A percentile compares a stretch with the other conserved stretches of the same genome.
These are phyloP conservation scores for Drosophila pullipes DNA, from an alignment of 2,888 invertebrate genomes.

Conservation along the genomic window DNA sequence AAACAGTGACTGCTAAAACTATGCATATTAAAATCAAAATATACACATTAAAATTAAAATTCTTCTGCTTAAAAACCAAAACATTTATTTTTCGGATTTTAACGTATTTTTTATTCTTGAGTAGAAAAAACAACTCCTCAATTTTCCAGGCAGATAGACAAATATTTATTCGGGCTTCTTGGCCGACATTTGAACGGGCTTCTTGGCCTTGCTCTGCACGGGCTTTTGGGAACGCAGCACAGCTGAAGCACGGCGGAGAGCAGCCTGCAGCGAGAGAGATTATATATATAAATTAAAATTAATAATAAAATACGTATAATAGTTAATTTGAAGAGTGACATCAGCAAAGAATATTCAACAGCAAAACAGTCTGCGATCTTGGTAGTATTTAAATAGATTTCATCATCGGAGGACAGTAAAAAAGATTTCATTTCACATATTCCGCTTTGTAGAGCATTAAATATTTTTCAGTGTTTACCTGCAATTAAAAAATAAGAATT, in stretches of 20 bases:
- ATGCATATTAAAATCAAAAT: neutral
- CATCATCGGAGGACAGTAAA: slow-evolving; percentile 24
- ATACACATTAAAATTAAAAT: neutral
- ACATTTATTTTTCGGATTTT: slow-evolving; percentile 30
- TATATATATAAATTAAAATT: neutral
- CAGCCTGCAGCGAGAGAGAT: slow-evolving; percentile 87
- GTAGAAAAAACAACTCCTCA: slow-evolving; percentile 73
- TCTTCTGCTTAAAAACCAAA: slow-evolving; percentile 27
- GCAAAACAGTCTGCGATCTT: slow-evolving; percentile 47
- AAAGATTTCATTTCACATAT: neutral
- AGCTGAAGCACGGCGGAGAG: slow-evolving; percentile 96
- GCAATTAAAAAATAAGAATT: slow-evolving; percentile 39
- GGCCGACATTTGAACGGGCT: slow-evolving; percentile 87
- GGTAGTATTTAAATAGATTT: slow-evolving; percentile 40
- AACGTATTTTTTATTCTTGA: slow-evolving; percentile 68
- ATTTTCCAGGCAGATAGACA: slow-evolving; percentile 44
- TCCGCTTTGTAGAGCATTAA: neutral
- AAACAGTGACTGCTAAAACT: slow-evolving; percentile 71
- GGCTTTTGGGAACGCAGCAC: slow-evolving; percentile 96
- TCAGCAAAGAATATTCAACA: slow-evolving; percentile 42
- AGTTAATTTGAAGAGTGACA: neutral
- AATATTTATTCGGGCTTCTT: slow-evolving; percentile 92
- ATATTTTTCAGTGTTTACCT: slow-evolving; percentile 38
- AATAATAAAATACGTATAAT: neutral
- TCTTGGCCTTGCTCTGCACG: slow-evolving; percentile 92